Conservation (phyloP, 2,113 vertebrate genomes). For the Plecturocebus donacophilus region DNA sequence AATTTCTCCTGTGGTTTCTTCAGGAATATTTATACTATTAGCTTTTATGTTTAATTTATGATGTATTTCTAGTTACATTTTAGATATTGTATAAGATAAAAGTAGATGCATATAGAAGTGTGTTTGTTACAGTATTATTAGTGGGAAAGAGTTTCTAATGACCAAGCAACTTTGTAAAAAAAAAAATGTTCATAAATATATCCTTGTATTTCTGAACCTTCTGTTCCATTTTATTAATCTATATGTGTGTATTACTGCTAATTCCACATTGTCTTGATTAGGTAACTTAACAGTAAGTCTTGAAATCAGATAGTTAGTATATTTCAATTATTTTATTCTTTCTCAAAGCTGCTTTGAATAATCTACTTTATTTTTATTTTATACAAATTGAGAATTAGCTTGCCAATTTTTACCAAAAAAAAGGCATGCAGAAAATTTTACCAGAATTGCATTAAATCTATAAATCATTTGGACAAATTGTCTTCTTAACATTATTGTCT, state of each 20-base stretch:
- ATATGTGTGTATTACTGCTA: not conserved
- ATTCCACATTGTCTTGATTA: not conserved
- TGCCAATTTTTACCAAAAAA: not conserved
- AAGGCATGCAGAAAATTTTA: not conserved
- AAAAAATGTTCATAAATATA: not conserved
- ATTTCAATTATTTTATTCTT: not conserved
- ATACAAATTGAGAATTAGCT: not conserved
- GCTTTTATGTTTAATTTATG: not conserved
- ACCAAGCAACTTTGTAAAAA: not conserved
- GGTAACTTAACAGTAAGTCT: not conserved
- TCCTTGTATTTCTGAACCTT: not conserved
- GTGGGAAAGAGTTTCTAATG: not conserved
- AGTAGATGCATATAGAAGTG: not conserved
- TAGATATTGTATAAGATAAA: not conserved
- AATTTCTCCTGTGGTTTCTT: not conserved
- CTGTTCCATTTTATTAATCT: not conserved
- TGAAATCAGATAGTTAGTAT: not conserved
- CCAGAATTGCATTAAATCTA: not conserved
- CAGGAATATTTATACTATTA: not conserved
- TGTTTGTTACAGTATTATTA: not conserved
- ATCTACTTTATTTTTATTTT: not conserved
- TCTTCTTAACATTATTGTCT: not conserved
- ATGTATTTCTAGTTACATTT: not conserved
- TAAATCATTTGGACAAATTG: not conserved
- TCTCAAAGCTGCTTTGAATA: not conserved